Percentiles rank a stretch among this genome's conserved stretches.
Conservation (phyloP, 1,140 invertebrate genomes). For the Neomicropteryx cornuta region DNA sequence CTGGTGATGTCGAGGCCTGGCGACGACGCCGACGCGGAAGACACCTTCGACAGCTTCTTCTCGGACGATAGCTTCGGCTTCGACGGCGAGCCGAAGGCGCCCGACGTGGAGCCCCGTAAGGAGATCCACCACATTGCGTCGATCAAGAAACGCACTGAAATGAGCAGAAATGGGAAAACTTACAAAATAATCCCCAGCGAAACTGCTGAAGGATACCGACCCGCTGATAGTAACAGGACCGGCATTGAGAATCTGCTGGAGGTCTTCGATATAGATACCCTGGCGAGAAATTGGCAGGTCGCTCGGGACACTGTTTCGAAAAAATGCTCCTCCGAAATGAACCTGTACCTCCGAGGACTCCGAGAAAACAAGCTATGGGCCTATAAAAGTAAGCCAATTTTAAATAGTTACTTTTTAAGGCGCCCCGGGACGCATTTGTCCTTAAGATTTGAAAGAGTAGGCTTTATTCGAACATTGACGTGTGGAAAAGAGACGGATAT, state of each 20-base stretch:
- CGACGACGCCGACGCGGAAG: constrained; percentile 18
- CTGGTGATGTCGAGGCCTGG: constrained; percentile 14
- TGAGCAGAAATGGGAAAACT: not conserved
- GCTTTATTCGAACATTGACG: too few species aligned
- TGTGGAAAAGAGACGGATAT: too few species aligned
- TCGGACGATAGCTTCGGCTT: constrained; percentile 30
- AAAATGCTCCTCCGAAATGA: constrained; percentile 47
- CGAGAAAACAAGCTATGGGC: constrained; percentile 54
- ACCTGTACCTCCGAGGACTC: constrained; percentile 50
- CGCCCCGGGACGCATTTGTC: too few species aligned
- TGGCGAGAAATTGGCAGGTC: constrained; percentile 37
- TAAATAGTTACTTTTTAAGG: constrained; percentile 2
- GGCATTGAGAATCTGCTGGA: constrained; percentile 42
- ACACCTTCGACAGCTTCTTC: constrained; percentile 25
- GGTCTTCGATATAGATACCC: constrained; percentile 37
- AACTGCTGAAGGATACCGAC: constrained; percentile 3
- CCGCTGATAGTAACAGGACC: constrained; percentile 18
- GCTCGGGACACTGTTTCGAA: constrained; percentile 10
- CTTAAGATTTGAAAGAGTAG: too few species aligned
- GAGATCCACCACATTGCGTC: constrained; percentile 30
- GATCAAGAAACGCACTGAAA: constrained; percentile 22
- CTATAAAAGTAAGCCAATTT: constrained; percentile 51
- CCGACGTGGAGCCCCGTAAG: constrained; percentile 28
- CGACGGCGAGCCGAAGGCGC: constrained; percentile 17
- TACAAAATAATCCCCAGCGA: not conserved